phyloP scores from a whole-genome alignment of 1,140 invertebrate genomes.

The Lepidotrigona ventralis region DNA sequence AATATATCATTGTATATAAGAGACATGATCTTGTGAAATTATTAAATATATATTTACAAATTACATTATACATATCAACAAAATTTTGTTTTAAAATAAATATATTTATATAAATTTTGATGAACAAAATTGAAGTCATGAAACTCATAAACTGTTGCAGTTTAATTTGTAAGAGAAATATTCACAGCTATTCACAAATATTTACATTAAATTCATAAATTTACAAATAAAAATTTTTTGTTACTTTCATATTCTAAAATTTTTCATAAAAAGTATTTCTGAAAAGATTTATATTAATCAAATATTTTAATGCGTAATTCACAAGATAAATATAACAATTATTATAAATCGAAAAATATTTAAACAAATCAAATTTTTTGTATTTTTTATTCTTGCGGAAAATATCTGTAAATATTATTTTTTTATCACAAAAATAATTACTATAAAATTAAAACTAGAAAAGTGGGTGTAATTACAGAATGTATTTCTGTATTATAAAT shows the following conservation, averaged over 20 bases:
- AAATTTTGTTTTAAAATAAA: neutral
- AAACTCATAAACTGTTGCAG: neutral
- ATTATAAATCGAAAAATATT: constrained; percentile 34
- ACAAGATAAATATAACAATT: constrained; percentile 34
- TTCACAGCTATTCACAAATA: neutral
- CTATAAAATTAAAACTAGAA: constrained; percentile 27
- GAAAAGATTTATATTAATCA: neutral
- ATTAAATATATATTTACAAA: neutral
- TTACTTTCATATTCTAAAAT: neutral
- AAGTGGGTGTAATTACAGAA: constrained; percentile 19
- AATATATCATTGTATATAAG: neutral
- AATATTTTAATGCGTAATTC: neutral
- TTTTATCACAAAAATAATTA: constrained; percentile 30
- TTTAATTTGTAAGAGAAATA: constrained; percentile 13
- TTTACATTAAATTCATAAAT: neutral
- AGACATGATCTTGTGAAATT: neutral
- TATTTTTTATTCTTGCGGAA: neutral
- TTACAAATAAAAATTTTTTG: neutral
- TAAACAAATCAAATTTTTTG: constrained; percentile 19
- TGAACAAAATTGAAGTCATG: neutral
- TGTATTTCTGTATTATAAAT: constrained; percentile 29
- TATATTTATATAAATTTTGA: constrained; percentile 6
- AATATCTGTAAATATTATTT: constrained; percentile 17
- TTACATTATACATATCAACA: neutral
- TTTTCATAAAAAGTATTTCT: neutral